A percentile compares a stretch with the other conserved stretches of the same genome.
These are phyloP conservation scores for Hemiscyllium ocellatum DNA, from an alignment of 2,113 vertebrate species.

Conservation along the genomic window DNA sequence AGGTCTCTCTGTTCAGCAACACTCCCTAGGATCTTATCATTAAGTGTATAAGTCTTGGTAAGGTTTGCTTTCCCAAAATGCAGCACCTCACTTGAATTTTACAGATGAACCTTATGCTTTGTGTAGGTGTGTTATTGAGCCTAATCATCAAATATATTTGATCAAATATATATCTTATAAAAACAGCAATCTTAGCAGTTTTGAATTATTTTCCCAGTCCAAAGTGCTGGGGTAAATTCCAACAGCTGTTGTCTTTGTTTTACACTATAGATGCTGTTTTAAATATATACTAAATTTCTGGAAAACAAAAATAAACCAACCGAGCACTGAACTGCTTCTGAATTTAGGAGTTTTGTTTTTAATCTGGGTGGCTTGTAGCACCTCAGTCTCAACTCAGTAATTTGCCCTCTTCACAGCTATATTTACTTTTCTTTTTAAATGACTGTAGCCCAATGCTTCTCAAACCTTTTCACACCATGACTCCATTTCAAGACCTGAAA, in stretches of 20 bases:
- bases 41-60: too few species aligned
- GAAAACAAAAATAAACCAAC: not conserved
- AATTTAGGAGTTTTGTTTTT: not conserved
- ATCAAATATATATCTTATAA: not conserved
- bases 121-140: not conserved
- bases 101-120: not conserved
- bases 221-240: not conserved
- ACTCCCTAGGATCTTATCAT: too few species aligned
- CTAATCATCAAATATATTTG: not conserved
- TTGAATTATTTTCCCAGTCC: not conserved
- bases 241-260: not conserved
- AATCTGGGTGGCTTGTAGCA: not conserved
- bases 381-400: not conserved
- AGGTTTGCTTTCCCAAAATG: too few species aligned
- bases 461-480: too few species aligned
- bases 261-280: not conserved
- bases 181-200: not conserved
- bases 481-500: too few species aligned
- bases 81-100: not conserved
- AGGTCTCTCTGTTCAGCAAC: too few species aligned
- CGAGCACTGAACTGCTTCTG: not conserved
- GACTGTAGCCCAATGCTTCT: not conserved
- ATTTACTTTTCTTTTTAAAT: not conserved
- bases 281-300: not conserved
- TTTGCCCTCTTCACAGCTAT: not conserved